phyloP scores from a whole-genome alignment of 2,113 vertebrate species.

The Tychaedon coryphoeus region DNA sequence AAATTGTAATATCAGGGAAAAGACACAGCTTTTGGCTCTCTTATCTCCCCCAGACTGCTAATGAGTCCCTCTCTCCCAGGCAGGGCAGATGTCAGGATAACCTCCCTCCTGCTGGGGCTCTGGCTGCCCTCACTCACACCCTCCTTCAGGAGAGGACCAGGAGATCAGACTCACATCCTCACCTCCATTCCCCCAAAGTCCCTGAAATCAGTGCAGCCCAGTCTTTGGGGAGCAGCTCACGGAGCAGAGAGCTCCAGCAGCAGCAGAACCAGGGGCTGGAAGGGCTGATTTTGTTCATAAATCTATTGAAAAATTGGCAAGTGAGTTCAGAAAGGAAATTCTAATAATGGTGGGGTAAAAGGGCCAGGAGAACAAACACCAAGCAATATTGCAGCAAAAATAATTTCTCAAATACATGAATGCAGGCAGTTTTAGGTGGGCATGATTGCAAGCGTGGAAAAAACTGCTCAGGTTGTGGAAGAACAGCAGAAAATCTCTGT shows the following conservation, averaged over 20 bases:
- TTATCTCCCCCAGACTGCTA: neutral
- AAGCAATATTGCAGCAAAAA: neutral
- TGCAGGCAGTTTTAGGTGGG: neutral
- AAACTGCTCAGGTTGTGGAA: neutral
- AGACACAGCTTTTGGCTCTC: neutral
- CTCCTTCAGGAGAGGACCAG: neutral
- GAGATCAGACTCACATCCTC: neutral
- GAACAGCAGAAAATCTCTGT: neutral
- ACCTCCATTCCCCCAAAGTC: neutral
- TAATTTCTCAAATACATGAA: neutral
- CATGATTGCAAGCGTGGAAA: neutral
- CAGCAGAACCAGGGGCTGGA: neutral
- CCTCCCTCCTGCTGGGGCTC: neutral
- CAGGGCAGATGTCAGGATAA: neutral
- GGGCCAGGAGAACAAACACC: neutral
- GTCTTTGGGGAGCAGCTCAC: neutral
- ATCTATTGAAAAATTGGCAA: neutral
- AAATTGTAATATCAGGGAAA: neutral
- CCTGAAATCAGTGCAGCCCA: accelerated
- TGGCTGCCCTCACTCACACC: accelerated
- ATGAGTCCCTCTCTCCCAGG: neutral
- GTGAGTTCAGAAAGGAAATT: neutral
- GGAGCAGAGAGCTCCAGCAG: neutral
- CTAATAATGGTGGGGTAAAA: neutral
- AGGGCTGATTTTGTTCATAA: accelerated